A percentile compares a stretch with the other conserved stretches of the same genome.
Evolutionary conservation across 1,140 invertebrate genomes (phyloP).

Genomic region (Chironomus tepperi): DNA sequence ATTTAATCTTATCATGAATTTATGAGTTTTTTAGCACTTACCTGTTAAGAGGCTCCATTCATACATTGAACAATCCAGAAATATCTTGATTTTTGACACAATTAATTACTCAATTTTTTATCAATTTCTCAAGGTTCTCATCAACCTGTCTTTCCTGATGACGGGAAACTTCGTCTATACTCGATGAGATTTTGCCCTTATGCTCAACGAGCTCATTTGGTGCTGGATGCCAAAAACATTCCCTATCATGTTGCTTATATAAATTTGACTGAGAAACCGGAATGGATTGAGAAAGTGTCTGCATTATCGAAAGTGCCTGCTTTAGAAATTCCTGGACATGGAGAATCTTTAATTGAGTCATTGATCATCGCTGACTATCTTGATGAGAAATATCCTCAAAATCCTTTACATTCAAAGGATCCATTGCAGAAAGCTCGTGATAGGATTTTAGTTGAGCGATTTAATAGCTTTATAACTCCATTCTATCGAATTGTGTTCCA

Average conservation of each 20-base stretch:
- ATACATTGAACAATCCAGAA: too few species aligned
- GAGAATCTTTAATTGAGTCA: constrained; percentile 61
- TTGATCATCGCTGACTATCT: constrained; percentile 74
- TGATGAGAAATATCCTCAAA: constrained; percentile 65
- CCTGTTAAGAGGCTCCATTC: too few species aligned
- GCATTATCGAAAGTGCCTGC: constrained; percentile 71
- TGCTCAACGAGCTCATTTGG: constrained; percentile 72
- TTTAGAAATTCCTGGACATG: constrained; percentile 59
- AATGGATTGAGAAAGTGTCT: constrained; percentile 64
- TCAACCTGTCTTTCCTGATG: constrained; percentile 47
- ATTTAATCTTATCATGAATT: too few species aligned
- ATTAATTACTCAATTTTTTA: background rate
- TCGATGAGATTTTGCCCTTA: constrained; percentile 88
- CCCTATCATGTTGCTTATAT: constrained; percentile 81
- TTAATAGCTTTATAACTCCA: constrained; percentile 38
- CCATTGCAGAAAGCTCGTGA: constrained; percentile 71
- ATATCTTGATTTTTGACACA: too few species aligned
- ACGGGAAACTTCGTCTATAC: constrained; percentile 68
- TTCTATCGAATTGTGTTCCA: constrained; percentile 35
- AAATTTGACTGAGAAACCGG: constrained; percentile 73
- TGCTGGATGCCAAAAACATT: constrained; percentile 77
- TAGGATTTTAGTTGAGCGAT: constrained; percentile 64
- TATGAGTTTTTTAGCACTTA: too few species aligned
- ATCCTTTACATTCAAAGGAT: constrained; percentile 58
- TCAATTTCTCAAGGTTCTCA: constrained; percentile 44